Evolutionary conservation across 2,888 invertebrate genomes (phyloP).

Genomic region (Drosophila neotestacea): DNA sequence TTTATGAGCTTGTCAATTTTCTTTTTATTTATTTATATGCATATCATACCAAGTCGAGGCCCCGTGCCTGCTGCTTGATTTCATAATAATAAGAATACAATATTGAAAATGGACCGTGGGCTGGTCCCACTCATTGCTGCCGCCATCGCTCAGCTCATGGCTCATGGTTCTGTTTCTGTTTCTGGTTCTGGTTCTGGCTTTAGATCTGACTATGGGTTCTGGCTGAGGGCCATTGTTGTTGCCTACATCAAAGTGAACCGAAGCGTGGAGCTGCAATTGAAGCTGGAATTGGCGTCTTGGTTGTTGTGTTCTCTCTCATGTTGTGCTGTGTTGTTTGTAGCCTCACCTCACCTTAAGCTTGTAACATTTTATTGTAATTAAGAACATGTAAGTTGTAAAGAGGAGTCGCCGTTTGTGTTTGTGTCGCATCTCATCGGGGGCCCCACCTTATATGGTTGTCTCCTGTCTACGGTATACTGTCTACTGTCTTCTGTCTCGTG

Average conservation of each 20-base stretch:
- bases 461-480: slow-evolving; percentile 28
- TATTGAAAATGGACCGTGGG: slow-evolving; percentile 58
- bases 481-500: slow-evolving; percentile 43
- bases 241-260: slow-evolving; percentile 71
- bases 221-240: slow-evolving; percentile 53
- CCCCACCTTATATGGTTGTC: slow-evolving; percentile 74
- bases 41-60: slow-evolving; percentile 56
- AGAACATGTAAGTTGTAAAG: slow-evolving; percentile 79
- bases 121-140: slow-evolving; percentile 48
- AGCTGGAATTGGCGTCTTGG: slow-evolving; percentile 63
- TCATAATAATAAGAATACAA: slow-evolving; percentile 66
- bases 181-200: slow-evolving; percentile 5
- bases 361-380: slow-evolving; percentile 77
- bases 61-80: slow-evolving; percentile 55
- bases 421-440: slow-evolving; percentile 50
- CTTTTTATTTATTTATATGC: slow-evolving; percentile 77
- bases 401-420: slow-evolving; percentile 64
- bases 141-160: slow-evolving; percentile 34
- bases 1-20: slow-evolving; percentile 78
- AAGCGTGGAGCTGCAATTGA: slow-evolving; percentile 60
- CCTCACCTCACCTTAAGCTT: slow-evolving; percentile 75
- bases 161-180: background rate
- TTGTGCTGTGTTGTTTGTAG: slow-evolving; percentile 42
- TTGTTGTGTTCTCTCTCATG: slow-evolving; percentile 38
- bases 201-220: slow-evolving; percentile 11